A percentile compares a stretch with the other conserved stretches of the same genome.
Conservation (phyloP, 2,113 vertebrate genomes). For the Platysternon megacephalum region DNA sequence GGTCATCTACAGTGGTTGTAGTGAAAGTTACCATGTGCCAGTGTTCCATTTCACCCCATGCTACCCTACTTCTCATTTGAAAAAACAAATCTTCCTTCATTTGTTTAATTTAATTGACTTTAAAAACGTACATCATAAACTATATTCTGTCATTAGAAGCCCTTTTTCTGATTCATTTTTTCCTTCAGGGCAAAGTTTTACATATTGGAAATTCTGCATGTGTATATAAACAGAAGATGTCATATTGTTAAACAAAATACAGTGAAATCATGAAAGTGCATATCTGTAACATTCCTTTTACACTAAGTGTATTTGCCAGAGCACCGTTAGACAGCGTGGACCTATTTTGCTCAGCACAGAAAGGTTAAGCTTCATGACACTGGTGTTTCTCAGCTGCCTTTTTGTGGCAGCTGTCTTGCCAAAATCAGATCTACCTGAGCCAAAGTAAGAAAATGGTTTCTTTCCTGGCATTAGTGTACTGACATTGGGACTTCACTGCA, state of each 20-base stretch:
- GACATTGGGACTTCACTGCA: not conserved
- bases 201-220: not conserved
- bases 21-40: not conserved
- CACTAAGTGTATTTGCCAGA: not conserved
- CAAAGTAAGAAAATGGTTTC: not conserved
- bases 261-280: not conserved
- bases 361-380: fast-evolving
- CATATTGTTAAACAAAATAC: conserved; percentile 33
- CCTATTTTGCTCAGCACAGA: not conserved
- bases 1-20: conserved; percentile 1
- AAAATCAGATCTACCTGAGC: not conserved
- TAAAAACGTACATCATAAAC: not conserved
- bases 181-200: conserved; percentile 19
- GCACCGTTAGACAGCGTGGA: fast-evolving
- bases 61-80: conserved; percentile 35
- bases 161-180: not conserved
- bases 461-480: not conserved
- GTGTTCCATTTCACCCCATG: not conserved
- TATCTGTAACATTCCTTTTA: fast-evolving
- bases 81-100: not conserved
- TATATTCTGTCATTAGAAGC: not conserved
- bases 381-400: fast-evolving
- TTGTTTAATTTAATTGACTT: conserved; percentile 38
- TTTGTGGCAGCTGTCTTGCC: not conserved
- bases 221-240: not conserved